Base-by-base conservation (phyloP, 2,888 invertebrate genomes). In the Meloe dianella region DNA sequence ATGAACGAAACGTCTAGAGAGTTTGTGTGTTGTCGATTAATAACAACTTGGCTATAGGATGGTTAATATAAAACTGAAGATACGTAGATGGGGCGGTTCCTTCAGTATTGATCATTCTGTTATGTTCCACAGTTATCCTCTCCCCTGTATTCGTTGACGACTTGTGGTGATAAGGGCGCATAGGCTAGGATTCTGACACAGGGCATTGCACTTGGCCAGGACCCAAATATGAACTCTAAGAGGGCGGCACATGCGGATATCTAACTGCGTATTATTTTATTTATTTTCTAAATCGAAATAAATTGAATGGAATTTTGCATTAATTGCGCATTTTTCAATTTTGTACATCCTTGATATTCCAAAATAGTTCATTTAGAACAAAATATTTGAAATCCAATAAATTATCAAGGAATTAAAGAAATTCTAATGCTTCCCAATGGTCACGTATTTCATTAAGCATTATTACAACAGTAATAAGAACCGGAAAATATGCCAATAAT, bases 101-200 rank as follows among this genome's bases (percentile, higher is more conserved):
- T 71, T 69, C 68, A 63, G 74, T 75, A 76, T 76, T 76, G 76
- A 76, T 76, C 76, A 73, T 47, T 64, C 61, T 63, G 68, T 70
- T 67, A 32, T 32, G 8, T 35, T 35, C 14, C 4, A 58, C 62
- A 57, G n/a, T 54, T 27, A 61, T 54, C 65, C 58, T 56, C 68
- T 68, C 70, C 68, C 70, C 59, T 71, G 67, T 61, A 32, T 47
- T 63, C 65, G 66, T 54, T 47, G 63, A 24, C 67, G 58, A 59
- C 65, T 32, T 7, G 32, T 32, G 67, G 62, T 68, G 60, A 41
- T 47, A 41, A 20, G 47, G 30, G 58, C 64, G 32, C 57, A 47
- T 47, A 20, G 20, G 8, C 65, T 63, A 63, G 65, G 62, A 62
- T 68, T 62, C 68, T 65, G 63, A 38, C 41, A 47, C 63, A 65